A percentile compares a stretch with the other conserved stretches of the same genome.
Evolutionary conservation across 2,888 invertebrate species (phyloP).

Genomic region (Orthonychiurus folsomi): DNA sequence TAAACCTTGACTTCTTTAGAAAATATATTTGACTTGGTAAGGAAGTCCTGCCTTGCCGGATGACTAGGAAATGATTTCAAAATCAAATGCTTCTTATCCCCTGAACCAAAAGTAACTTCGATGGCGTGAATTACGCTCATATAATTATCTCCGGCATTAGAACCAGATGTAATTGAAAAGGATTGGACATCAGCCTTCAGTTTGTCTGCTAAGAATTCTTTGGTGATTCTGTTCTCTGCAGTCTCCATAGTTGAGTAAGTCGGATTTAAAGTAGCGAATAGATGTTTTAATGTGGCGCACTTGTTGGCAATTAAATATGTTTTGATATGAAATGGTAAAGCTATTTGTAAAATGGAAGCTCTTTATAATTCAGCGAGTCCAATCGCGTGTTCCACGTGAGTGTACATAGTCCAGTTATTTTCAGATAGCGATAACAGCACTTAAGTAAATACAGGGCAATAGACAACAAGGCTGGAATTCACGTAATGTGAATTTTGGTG

Average conservation of each 20-base stretch:
- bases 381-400: not conserved
- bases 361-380: not conserved
- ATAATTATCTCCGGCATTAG: conserved; percentile 16
- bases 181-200: conserved; percentile 1
- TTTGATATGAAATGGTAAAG: not conserved
- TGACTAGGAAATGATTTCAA: conserved; percentile 28
- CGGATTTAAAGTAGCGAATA: not conserved
- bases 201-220: conserved; percentile 16
- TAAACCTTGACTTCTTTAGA: conserved; percentile 24
- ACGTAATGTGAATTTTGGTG: too few species aligned
- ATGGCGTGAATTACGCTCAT: conserved; percentile 12
- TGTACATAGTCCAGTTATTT: too few species aligned
- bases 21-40: conserved; percentile 22
- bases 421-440: too few species aligned
- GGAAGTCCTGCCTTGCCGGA: conserved; percentile 20
- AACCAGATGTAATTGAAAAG: conserved; percentile 8
- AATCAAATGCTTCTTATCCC: conserved; percentile 14
- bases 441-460: too few species aligned
- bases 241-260: not conserved
- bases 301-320: not conserved
- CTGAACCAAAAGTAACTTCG: not conserved
- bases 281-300: not conserved
- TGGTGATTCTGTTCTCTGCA: conserved; percentile 5
- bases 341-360: not conserved
- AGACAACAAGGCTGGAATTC: too few species aligned